Base-by-base conservation (phyloP, 1,140 invertebrate species). In the Tribolium madens region DNA sequence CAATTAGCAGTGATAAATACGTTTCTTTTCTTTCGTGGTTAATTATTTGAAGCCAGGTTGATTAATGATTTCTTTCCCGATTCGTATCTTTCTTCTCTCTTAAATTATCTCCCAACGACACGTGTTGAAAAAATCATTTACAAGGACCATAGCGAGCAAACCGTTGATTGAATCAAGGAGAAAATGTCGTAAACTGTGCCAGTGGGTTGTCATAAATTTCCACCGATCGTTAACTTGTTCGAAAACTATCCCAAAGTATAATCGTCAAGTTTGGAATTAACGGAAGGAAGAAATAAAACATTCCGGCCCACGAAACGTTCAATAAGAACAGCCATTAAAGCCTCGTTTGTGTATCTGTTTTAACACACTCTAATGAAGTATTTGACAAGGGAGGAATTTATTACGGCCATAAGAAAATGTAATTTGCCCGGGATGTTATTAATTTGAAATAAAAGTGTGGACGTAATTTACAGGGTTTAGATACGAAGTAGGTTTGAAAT, bases 271-370 rank as follows among this genome's bases (percentile, higher is more conserved):
- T 60, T 60, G 17, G 12, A 64, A 64, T 64, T 33, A 64, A 64
- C 57, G 57, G 57, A 64, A 64, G 57, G 57, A 64, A 64, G 57
- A 33, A 64, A 64, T 64, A 64, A 64, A 64, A 64, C 57, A 64
- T 33, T 9, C 13, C 21, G 17, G 53, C 17, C 53, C 9, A 21
- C 17, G 21, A 33, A 33, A 33, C 57, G n/a, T 26, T 26, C 14
- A 57, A 64, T 33, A 64, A 64, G 57, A 33, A 64, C 57, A 33
- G 26, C 26, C 57, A 33, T 64, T 64, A 64, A 64, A 64, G 57
- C 1, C 57, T 64, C 57, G 57, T 64, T 64, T 33, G 57, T 64
- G 57, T n/a, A 64, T 64, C 57, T 64, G 26, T 64, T 64, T 64
- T 64, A 64, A 64, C 57, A 33, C 57, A 64, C 26, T 64, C 31